Percentiles rank a stretch among this genome's conserved stretches.
Evolutionary conservation across 2,797 vertebrate genomes (phyloP).

Genomic region (Echeneis naucrates): DNA sequence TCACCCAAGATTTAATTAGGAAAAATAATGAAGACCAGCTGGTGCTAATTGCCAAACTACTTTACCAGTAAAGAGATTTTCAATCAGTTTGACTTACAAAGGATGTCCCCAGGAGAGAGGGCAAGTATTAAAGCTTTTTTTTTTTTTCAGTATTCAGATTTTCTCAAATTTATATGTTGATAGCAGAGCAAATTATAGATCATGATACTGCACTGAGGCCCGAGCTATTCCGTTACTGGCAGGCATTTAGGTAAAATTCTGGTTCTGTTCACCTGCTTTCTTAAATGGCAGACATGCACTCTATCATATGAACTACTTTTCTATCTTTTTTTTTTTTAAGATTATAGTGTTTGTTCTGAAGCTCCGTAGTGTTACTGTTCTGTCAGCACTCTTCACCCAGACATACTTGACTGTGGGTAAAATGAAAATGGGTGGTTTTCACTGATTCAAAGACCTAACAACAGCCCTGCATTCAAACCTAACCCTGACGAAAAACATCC

Average conservation of each 20-base stretch:
- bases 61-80: conserved; percentile 32
- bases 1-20: conserved; percentile 50
- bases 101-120: conserved; percentile 7
- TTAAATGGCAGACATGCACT: too few species aligned
- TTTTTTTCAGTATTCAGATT: background rate
- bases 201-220: background rate
- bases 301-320: too few species aligned
- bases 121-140: background rate
- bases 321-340: background rate
- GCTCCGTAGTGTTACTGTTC: conserved; percentile 39
- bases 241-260: conserved; percentile 1
- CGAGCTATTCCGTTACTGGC: background rate
- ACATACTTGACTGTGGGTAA: conserved; percentile 19
- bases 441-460: conserved; percentile 7
- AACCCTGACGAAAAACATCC: conserved; percentile 48
- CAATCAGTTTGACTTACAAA: conserved; percentile 15
- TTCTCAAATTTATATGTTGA: background rate
- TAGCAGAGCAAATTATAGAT: conserved; percentile 4
- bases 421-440: conserved; percentile 24
- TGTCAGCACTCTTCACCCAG: conserved; percentile 33
- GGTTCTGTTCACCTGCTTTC: conserved; percentile 3
- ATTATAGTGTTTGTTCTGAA: background rate
- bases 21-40: conserved; percentile 48
- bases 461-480: conserved; percentile 40
- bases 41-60: conserved; percentile 33